These are phyloP conservation scores for Moxostoma hubbsi DNA, from an alignment of 2,797 vertebrate species.

Conservation along the genomic window DNA sequence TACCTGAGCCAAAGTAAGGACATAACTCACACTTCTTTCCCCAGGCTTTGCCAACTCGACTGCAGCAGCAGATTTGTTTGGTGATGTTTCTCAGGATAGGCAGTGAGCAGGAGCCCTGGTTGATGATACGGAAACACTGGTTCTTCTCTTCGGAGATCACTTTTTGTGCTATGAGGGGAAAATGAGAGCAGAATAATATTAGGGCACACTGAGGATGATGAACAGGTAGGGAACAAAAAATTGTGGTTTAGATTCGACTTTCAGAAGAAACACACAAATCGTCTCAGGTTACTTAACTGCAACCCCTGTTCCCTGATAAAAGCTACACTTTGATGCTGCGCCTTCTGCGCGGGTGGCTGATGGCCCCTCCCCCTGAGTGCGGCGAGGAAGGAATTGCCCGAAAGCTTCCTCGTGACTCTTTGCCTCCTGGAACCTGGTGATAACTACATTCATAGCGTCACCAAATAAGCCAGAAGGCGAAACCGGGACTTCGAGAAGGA, in stretches of 20 bases:
- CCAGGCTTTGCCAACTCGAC: slow-evolving; percentile 95
- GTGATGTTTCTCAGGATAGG: slow-evolving; percentile 91
- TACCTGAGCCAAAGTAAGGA: slow-evolving; percentile 89
- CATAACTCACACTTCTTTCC: slow-evolving; percentile 87
- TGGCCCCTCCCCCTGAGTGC: too few relatives aligned
- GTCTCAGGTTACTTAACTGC: too few relatives aligned
- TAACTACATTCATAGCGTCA: too few relatives aligned
- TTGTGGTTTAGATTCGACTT: neutral
- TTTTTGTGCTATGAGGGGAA: slow-evolving; percentile 79
- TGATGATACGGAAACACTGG: slow-evolving; percentile 87
- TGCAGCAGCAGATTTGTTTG: slow-evolving; percentile 98
- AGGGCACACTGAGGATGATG: neutral
- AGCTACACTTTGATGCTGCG: too few relatives aligned
- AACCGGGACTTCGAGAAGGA: too few relatives aligned
- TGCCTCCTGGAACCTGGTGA: too few relatives aligned
- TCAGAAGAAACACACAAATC: neutral
- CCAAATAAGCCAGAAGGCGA: too few relatives aligned
- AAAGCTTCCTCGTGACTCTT: too few relatives aligned
- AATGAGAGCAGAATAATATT: neutral
- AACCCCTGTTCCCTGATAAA: too few relatives aligned
- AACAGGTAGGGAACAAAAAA: neutral
- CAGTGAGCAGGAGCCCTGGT: slow-evolving; percentile 79
- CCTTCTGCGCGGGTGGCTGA: too few relatives aligned
- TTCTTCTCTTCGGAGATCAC: slow-evolving; percentile 87
- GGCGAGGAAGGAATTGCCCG: too few relatives aligned